Conservation (phyloP, 2,888 invertebrate genomes). For the Deilephila elpenor region DNA sequence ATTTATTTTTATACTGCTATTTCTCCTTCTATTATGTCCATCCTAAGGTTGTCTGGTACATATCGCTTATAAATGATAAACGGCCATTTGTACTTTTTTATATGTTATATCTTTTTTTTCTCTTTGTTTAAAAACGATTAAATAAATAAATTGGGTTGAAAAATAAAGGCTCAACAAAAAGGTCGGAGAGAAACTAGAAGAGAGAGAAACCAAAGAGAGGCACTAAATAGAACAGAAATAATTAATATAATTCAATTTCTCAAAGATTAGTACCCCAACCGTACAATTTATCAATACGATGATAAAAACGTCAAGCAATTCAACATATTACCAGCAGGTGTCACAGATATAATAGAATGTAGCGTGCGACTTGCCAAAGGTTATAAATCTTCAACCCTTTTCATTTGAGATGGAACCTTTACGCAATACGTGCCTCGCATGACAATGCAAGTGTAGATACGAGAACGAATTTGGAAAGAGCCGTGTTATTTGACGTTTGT, state of each 20-base stretch:
- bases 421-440: slow-evolving; percentile 23
- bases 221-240: background rate
- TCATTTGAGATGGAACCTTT: slow-evolving; percentile 50
- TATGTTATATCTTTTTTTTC: no score
- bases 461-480: slow-evolving; percentile 16
- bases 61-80: no score
- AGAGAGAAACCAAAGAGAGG: background rate
- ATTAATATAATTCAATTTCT: background rate
- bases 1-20: no score
- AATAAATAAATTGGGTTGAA: no score
- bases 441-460: slow-evolving; percentile 17
- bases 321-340: slow-evolving; percentile 52
- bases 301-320: slow-evolving; percentile 50
- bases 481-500: slow-evolving; percentile 23
- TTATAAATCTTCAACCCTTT: slow-evolving; percentile 57
- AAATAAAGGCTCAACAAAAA: no score
- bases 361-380: slow-evolving; percentile 47
- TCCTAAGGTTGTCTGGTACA: no score
- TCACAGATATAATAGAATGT: slow-evolving; percentile 49
- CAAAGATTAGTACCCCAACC: slow-evolving; percentile 17
- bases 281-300: slow-evolving; percentile 32
- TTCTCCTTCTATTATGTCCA: no score
- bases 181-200: no score
- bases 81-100: no score
- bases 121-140: no score